Base-by-base conservation (phyloP, 2,113 vertebrate species). In the Sylvietta virens region DNA sequence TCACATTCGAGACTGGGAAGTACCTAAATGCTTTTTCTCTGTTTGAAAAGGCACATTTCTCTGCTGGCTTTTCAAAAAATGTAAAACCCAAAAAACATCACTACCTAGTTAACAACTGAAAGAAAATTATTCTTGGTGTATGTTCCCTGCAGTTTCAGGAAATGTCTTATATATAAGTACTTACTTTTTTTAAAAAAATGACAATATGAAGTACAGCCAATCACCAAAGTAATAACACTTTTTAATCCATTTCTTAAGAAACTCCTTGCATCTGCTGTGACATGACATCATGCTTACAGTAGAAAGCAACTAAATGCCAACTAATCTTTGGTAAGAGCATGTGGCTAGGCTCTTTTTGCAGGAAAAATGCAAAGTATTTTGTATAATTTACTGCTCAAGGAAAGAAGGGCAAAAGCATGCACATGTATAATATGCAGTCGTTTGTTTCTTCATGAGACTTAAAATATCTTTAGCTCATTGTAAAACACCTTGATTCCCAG, bases 11-110 rank as follows among this genome's bases (percentile, higher is more conserved):
- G 62, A 88, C 33, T 54, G 90, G 92, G 67, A 95, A 97, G 88
- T 88, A 96, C 90, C 95, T 83, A 93, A 88, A 92, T 88, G 37
- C 80, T 94, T 90, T 30, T 70, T 57, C 19, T 87, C 31, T 88
- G 24, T 54, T 92, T 88, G 47, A 89, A 88, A 88, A 84, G 10
- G 9, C 47, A 22, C 11, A 47, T 78, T 91, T 92, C 33, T 81
- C 65, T 35, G 33, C 12, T 33, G 31, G 20, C 15, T 66, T 94
- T 89, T 67, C 16, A 81, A 84, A 89, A 86, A 83, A 65, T 19
- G 3, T 33, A 86, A 70, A 61, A 73, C 2, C 8, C 37, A 39
- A 54, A 66, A 10, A 90, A 80, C 3, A 16, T 40, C 42, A 77
- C n/a, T 60, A 77, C 24, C 15, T 73, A 73, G 13, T 33, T 62